Conservation (phyloP, 1,140 invertebrate genomes). For the Chironomus tepperi region DNA sequence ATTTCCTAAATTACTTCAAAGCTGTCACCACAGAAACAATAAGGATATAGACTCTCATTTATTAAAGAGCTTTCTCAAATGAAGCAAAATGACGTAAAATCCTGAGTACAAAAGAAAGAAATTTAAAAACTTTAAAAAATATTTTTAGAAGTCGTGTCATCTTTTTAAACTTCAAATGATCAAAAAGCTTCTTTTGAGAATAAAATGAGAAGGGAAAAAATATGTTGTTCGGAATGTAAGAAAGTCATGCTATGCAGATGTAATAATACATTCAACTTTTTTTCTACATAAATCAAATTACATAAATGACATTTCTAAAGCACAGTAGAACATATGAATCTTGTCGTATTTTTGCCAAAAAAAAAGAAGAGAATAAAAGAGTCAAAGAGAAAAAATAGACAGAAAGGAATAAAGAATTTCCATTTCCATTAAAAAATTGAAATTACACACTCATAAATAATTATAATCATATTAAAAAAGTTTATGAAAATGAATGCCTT, state of each 20-base stretch:
- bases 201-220: not conserved
- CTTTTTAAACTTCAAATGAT: not conserved
- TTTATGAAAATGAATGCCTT: constrained; percentile 3
- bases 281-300: not conserved
- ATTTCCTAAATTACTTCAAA: too few relatives aligned
- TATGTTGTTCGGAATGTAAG: not conserved
- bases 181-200: not conserved
- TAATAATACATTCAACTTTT: not conserved
- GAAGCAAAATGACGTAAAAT: too few relatives aligned
- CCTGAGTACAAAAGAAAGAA: too few relatives aligned
- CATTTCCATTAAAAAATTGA: not conserved
- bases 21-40: too few relatives aligned
- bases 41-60: too few relatives aligned
- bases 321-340: not conserved
- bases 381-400: not conserved
- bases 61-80: too few relatives aligned
- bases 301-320: not conserved
- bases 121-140: not conserved
- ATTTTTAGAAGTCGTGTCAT: constrained; percentile 1
- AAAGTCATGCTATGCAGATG: not conserved
- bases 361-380: not conserved
- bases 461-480: not conserved
- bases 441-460: not conserved
- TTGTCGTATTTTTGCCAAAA: constrained; percentile 4
- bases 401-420: not conserved